Evolutionary conservation across 2,113 vertebrate species (phyloP).

Genomic region (Circaetus cinerascens): DNA sequence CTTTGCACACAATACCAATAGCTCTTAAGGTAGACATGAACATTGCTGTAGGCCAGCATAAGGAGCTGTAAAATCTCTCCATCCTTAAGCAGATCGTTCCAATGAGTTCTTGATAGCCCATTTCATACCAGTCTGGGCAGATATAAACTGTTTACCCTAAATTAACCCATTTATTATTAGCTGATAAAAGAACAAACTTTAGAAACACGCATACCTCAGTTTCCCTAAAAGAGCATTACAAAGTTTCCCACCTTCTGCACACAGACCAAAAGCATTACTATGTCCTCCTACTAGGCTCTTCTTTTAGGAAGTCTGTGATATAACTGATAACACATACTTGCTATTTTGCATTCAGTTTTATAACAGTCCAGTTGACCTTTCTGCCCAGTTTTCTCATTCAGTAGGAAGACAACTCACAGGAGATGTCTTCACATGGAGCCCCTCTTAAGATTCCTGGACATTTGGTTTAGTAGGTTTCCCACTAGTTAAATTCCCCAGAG

Average conservation of each 20-base stretch:
- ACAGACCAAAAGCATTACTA: neutral
- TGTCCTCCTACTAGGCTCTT: neutral
- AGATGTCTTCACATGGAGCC: accelerated
- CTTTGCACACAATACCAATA: accelerated
- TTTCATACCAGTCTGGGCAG: neutral
- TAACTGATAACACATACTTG: neutral
- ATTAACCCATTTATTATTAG: neutral
- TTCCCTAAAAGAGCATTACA: neutral
- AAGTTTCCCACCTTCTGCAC: no score
- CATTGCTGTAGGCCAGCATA: accelerated
- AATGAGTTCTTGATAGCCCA: neutral
- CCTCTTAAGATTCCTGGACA: neutral
- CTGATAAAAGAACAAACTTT: neutral
- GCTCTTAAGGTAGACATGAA: accelerated
- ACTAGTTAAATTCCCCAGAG: neutral
- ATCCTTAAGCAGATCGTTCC: neutral
- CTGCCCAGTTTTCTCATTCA: neutral
- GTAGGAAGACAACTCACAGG: neutral
- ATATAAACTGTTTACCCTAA: neutral
- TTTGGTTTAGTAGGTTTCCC: neutral
- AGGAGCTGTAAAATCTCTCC: neutral
- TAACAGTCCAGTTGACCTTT: neutral
- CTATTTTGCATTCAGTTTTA: neutral
- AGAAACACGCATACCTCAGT: neutral
- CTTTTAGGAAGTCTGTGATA: neutral